Conservation (phyloP, 1,140 invertebrate genomes). For the Thalassaphorura encarpata region DNA sequence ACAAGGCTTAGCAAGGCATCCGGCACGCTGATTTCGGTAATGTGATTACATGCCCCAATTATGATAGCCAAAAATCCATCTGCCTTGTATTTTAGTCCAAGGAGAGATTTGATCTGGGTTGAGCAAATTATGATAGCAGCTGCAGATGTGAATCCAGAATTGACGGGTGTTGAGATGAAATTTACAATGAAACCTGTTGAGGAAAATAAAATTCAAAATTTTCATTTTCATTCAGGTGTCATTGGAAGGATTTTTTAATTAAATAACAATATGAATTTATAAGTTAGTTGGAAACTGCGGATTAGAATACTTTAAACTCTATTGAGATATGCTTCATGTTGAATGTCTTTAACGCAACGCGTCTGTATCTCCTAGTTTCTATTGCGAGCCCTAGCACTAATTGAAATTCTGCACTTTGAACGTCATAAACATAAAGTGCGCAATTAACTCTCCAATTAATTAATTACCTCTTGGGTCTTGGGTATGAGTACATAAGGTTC, state of each 20-base stretch:
- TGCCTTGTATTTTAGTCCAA: slow-evolving; percentile 63
- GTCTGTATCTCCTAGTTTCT: no score
- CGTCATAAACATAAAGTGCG: no score
- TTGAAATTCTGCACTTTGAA: no score
- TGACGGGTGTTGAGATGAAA: slow-evolving; percentile 88
- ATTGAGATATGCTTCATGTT: no score
- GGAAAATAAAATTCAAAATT: slow-evolving; percentile 1
- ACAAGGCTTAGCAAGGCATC: slow-evolving; percentile 57
- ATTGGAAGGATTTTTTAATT: not conserved
- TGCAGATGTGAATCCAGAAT: slow-evolving; percentile 88
- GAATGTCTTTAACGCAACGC: no score
- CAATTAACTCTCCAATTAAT: no score
- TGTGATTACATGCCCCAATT: slow-evolving; percentile 30
- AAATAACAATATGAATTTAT: no score
- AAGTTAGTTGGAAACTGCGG: no score
- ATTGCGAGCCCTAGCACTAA: no score
- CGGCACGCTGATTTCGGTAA: slow-evolving; percentile 40
- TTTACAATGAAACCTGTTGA: slow-evolving; percentile 89
- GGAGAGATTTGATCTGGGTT: slow-evolving; percentile 72
- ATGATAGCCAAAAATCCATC: slow-evolving; percentile 49
- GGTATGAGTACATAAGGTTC: no score
- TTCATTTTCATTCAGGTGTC: not conserved
- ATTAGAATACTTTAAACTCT: no score
- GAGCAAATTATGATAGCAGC: slow-evolving; percentile 84
- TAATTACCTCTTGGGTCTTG: no score